These are phyloP conservation scores for Bujurquina vittata DNA, from an alignment of 2,113 vertebrate genomes.

Conservation along the genomic window DNA sequence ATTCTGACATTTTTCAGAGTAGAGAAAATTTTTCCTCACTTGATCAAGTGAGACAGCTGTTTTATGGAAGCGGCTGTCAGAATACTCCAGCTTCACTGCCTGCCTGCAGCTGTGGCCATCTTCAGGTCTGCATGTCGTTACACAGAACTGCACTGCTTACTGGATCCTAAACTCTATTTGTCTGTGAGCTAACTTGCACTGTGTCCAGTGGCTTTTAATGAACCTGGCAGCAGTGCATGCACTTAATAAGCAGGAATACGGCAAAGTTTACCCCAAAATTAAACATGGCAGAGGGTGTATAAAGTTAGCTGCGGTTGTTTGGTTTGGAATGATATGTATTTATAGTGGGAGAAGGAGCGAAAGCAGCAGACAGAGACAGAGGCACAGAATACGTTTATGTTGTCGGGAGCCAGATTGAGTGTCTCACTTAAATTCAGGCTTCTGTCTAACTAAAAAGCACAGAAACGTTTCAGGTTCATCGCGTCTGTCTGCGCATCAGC, in stretches of 20 bases:
- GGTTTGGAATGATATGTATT: conserved; percentile 19
- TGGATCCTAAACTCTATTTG: conserved; percentile 20
- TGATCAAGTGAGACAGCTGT: conserved; percentile 6
- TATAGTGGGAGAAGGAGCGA: background rate
- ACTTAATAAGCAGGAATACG: background rate
- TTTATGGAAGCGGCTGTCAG: background rate
- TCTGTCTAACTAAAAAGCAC: conserved; percentile 14
- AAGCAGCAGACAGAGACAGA: background rate
- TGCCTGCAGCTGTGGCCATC: background rate
- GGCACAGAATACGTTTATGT: background rate
- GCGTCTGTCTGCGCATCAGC: background rate
- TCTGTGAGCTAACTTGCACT: conserved; percentile 14
- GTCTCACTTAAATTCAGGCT: conserved; percentile 23
- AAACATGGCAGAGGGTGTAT: conserved; percentile 22
- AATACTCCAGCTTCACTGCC: background rate
- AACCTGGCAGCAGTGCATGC: conserved; percentile 23
- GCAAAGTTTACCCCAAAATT: conserved; percentile 31
- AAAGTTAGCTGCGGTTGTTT: conserved; percentile 21
- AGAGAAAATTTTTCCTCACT: background rate
- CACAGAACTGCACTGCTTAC: background rate
- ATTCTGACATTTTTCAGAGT: background rate
- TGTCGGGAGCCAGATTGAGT: background rate
- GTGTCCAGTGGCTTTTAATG: conserved; percentile 25
- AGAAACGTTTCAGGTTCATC: background rate
- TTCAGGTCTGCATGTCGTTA: background rate